Evolutionary conservation across 2,113 vertebrate genomes (phyloP).

Genomic region (Leptobrachium leishanense): DNA sequence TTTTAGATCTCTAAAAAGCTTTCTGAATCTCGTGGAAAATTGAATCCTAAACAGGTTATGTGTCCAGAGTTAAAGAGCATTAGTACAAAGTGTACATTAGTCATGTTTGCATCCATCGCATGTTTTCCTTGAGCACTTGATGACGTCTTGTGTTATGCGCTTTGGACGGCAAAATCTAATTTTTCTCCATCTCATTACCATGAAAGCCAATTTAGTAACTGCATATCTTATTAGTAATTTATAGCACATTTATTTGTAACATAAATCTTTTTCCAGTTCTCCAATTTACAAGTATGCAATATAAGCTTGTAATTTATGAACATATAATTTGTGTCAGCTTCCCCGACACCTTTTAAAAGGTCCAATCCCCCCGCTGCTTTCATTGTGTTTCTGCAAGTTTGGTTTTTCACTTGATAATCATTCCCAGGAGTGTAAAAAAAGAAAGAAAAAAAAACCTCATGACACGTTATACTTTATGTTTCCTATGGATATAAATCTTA

Average conservation of each 20-base stretch:
- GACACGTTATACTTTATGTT: not conserved
- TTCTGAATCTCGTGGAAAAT: too few species aligned
- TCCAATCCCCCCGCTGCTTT: not conserved
- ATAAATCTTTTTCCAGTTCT: conserved; percentile 37
- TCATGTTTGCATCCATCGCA: too few species aligned
- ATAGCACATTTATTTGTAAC: not conserved
- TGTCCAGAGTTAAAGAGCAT: too few species aligned
- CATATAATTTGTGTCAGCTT: conserved; percentile 15
- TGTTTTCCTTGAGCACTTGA: too few species aligned
- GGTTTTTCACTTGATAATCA: not conserved
- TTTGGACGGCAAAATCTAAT: too few species aligned
- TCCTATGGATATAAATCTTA: not conserved
- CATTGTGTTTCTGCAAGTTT: not conserved
- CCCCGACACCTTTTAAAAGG: conserved; percentile 10
- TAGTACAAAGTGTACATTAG: too few species aligned
- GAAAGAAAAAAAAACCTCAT: too few species aligned
- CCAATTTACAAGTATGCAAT: conserved; percentile 53
- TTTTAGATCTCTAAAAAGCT: too few species aligned
- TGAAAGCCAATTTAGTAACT: too few species aligned
- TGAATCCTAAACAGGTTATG: too few species aligned
- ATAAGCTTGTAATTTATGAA: conserved; percentile 8
- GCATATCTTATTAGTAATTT: not conserved
- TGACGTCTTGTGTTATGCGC: too few species aligned
- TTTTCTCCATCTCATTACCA: too few species aligned
- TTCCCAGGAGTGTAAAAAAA: not conserved